Evolutionary conservation across 2,888 invertebrate genomes (phyloP).

Genomic region (Cephus spinipes): DNA sequence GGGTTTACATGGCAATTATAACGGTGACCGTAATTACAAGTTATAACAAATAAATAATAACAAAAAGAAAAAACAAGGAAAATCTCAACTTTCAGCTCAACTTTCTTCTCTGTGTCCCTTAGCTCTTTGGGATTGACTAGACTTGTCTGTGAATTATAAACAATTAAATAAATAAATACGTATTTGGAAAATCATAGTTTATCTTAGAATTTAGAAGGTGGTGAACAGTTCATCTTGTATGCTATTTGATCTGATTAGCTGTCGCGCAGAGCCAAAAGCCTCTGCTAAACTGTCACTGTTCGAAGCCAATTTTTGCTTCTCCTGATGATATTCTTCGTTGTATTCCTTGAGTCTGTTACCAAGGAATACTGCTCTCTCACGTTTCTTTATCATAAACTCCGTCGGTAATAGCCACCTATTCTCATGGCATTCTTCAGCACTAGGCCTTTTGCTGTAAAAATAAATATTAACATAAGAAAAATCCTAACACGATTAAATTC

Average conservation of each 20-base stretch:
- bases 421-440: conserved; percentile 94
- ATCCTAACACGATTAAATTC: not conserved
- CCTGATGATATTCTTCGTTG: conserved; percentile 82
- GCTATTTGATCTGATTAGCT: conserved; percentile 81
- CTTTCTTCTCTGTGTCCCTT: conserved; percentile 14
- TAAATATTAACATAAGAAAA: not conserved
- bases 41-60: conserved; percentile 62
- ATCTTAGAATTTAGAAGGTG: conserved; percentile 56
- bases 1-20: conserved; percentile 14
- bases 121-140: conserved; percentile 39
- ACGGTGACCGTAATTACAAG: conserved; percentile 47
- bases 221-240: conserved; percentile 86
- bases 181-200: conserved; percentile 53
- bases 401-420: conserved; percentile 95
- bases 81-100: conserved; percentile 38
- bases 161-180: conserved; percentile 43
- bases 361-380: conserved; percentile 88
- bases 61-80: conserved; percentile 43
- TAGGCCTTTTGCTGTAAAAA: conserved; percentile 86
- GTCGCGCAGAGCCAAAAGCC: conserved; percentile 71
- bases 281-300: conserved; percentile 71
- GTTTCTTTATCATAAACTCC: conserved; percentile 92
- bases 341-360: conserved; percentile 87
- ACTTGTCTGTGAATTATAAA: conserved; percentile 36
- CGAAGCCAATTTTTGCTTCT: conserved; percentile 74